Conservation (phyloP, 2,797 vertebrate genomes). For the Anomalospiza imberbis region DNA sequence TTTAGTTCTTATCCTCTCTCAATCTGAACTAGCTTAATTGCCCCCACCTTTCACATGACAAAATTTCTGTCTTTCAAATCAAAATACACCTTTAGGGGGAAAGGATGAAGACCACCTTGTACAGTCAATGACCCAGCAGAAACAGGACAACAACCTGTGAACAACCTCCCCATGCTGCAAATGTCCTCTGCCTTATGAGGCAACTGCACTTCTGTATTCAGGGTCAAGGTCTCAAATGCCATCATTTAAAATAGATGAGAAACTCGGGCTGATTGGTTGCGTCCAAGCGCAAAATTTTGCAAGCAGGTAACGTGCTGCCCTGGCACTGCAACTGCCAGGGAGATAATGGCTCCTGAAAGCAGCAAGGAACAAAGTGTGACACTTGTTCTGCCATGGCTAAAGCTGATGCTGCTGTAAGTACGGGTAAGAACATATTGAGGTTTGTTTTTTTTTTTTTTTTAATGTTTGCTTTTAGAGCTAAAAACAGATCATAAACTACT, state of each 20-base stretch:
- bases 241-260: background rate
- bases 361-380: background rate
- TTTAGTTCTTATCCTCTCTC: background rate
- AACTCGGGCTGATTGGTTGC: background rate
- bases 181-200: background rate
- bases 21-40: background rate
- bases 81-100: background rate
- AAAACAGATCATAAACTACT: background rate
- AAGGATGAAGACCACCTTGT: background rate
- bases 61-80: background rate
- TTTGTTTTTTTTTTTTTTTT: background rate
- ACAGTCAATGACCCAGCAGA: background rate
- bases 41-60: background rate
- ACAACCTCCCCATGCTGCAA: background rate
- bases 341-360: background rate
- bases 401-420: background rate
- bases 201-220: background rate
- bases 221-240: background rate
- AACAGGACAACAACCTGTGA: background rate
- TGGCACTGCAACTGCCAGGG: rapidly evolving
- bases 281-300: background rate
- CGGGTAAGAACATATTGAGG: background rate
- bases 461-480: background rate
- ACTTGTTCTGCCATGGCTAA: background rate
- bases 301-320: background rate